Evolutionary conservation across 2,888 invertebrate genomes (phyloP), one percentile per base, ranked within the genome.

Genomic region (Nasonovia ribisnigri): DNA sequence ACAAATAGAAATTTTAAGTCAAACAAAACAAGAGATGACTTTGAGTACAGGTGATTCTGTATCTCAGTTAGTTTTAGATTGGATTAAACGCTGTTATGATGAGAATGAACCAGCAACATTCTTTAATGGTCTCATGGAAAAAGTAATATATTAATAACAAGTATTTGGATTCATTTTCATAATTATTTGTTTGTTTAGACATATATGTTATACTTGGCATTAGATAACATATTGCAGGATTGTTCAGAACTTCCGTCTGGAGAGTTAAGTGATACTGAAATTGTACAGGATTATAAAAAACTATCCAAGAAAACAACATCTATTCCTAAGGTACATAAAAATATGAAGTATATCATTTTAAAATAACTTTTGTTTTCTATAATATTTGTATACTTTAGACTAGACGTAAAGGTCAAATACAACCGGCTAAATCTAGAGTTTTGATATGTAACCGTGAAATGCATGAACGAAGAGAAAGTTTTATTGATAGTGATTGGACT

Each of bases 281-380:
- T 98, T 94, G 97, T 98, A 77, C 97, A 97, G 95, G 97, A 98
- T 96, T 98, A 98, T 96, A 97, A 97, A 95, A 96, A 96, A 95
- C 95, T 96, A 95, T 96, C 96, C 94, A 95, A 95, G 89, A 94
- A 94, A 86, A 67, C 94, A 42, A 93, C 94, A 54, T 93, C 94
- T 36, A 90, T 93, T 48, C 93, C 93, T n/a, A 93, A 93, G 84
- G 93, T 93, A 51, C n/a, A 67, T 48, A 57, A 29, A n/a, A 89
- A 67, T 54, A 20, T 54, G 20, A 54, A 54, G 5, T 84, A 11
- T 57, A 29, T 24, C n/a, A n/a, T n/a, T n/a, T n/a, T n/a, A n/a
- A 57, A 42, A 42, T 57, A 57, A 42, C 24, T 57, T 11, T 46
- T 86, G 20, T 92, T 42, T 67, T 92, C 13, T 60, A 13, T 36